Conservation (phyloP, 1,140 invertebrate species). For the Sycophaga agraensis region DNA sequence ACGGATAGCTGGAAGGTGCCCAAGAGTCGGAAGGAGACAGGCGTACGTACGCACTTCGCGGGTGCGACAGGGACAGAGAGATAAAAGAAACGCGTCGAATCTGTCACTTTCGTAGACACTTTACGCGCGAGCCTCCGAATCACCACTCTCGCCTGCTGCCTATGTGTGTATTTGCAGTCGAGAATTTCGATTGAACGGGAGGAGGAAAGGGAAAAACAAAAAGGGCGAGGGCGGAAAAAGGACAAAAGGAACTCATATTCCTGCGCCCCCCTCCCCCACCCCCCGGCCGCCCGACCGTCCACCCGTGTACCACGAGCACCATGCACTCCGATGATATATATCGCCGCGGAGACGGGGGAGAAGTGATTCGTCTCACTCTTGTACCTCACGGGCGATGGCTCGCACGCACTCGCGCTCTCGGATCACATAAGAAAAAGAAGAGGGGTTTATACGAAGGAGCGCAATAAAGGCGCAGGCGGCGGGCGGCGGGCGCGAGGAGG, state of each 20-base stretch:
- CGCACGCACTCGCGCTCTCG: too few relatives aligned
- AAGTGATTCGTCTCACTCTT: not conserved
- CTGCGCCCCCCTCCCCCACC: too few relatives aligned
- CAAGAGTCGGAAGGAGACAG: not conserved
- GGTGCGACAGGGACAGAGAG: not conserved
- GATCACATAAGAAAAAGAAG: too few relatives aligned
- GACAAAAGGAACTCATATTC: constrained; percentile 11
- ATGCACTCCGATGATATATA: constrained; percentile 19
- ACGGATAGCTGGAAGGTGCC: not conserved
- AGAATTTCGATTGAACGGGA: not conserved
- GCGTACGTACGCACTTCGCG: not conserved
- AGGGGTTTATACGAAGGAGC: too few relatives aligned
- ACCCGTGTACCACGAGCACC: too few relatives aligned
- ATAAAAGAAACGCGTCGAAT: constrained; percentile 18
- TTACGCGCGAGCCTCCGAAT: constrained; percentile 9
- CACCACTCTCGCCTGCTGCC: not conserved
- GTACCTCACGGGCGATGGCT: not conserved
- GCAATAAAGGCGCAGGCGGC: too few relatives aligned
- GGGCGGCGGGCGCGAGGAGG: too few relatives aligned
- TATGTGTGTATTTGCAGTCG: not conserved
- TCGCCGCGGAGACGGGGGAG: constrained; percentile 4
- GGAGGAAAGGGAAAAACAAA: not conserved
- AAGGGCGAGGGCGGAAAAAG: not conserved
- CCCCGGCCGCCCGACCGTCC: too few relatives aligned
- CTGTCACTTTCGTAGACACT: constrained; percentile 17